Evolutionary conservation across 37 sponge, comb jelly and placozoan genomes (phyloP).

Genomic region (Halisarca cf. caerulea): DNA sequence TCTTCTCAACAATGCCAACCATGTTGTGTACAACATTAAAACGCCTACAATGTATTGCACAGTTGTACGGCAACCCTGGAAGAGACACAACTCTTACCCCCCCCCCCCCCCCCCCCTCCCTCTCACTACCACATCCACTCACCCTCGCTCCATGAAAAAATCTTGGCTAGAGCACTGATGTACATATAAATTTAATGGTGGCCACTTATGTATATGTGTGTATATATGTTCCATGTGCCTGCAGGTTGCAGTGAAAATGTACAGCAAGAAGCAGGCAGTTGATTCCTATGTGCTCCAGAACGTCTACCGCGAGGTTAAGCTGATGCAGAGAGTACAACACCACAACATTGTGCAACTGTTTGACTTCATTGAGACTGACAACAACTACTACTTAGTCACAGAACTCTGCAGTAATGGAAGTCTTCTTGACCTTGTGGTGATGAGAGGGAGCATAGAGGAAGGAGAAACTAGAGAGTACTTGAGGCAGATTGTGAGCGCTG

Average conservation of each 20-base stretch:
- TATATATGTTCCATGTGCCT: no score
- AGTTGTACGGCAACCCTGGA: no score
- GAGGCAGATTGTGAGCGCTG: slow-evolving; percentile 54
- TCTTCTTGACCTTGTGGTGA: slow-evolving; percentile 41
- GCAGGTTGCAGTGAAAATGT: slow-evolving; percentile 68
- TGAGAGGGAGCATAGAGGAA: slow-evolving; percentile 12
- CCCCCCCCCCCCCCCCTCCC: no score
- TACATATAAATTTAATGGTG: no score
- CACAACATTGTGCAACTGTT: slow-evolving; percentile 46
- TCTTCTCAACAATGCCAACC: no score
- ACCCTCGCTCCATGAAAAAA: no score
- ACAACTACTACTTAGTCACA: slow-evolving; percentile 55
- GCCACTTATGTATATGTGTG: no score
- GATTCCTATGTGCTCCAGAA: slow-evolving; percentile 49
- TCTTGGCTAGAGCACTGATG: no score
- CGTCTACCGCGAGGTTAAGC: slow-evolving; percentile 46
- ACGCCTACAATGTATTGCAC: no score
- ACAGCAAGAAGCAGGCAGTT: slow-evolving; percentile 47
- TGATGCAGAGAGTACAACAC: slow-evolving; percentile 40
- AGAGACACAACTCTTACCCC: no score
- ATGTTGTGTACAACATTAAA: no score
- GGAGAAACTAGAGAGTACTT: slow-evolving; percentile 42
- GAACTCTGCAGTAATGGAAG: slow-evolving; percentile 38
- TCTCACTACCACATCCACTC: no score
- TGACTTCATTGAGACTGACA: slow-evolving; percentile 58